These are phyloP conservation scores for Silurus lanzhouensis DNA, from an alignment of 2,797 vertebrate genomes.

Conservation along the genomic window DNA sequence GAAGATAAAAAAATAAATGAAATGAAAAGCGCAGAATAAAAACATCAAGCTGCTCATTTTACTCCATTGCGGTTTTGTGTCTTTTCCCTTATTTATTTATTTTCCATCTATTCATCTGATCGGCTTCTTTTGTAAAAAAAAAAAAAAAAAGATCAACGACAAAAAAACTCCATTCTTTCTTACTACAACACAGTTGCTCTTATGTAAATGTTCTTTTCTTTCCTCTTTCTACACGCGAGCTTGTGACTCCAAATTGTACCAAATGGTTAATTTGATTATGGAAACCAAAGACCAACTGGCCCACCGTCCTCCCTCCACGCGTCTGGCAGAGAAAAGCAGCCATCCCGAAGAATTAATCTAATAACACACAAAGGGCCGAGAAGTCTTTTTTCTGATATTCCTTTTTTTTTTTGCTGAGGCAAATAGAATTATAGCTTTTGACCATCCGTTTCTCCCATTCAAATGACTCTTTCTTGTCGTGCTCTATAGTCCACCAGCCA, in stretches of 20 bases:
- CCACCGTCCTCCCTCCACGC: conserved; percentile 95
- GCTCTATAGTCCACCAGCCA: conserved; percentile 75
- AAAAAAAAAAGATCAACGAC: conserved; percentile 70
- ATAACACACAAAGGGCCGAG: conserved; percentile 94
- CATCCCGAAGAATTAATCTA: conserved; percentile 96
- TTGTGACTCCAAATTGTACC: conserved; percentile 89
- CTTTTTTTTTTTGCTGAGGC: conserved; percentile 81
- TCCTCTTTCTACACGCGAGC: conserved; percentile 90
- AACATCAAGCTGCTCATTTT: conserved; percentile 63
- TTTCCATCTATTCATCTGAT: conserved; percentile 69
- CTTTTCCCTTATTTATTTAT: conserved; percentile 68
- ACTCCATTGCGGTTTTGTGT: conserved; percentile 49
- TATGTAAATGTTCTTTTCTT: conserved; percentile 82
- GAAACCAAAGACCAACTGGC: conserved; percentile 95
- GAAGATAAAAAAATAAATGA: not conserved
- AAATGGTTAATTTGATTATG: conserved; percentile 99
- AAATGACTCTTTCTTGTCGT: conserved; percentile 80
- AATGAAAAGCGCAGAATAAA: conserved; percentile 44
- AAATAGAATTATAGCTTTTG: conserved; percentile 96
- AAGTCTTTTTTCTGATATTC: conserved; percentile 91
- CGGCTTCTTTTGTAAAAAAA: conserved; percentile 64
- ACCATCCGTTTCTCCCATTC: conserved; percentile 78
- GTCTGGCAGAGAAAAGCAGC: conserved; percentile 89
- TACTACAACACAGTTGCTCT: conserved; percentile 75
- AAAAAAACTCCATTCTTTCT: conserved; percentile 69